Conservation (phyloP, 2,113 vertebrate genomes). For the Halichoerus grypus region DNA sequence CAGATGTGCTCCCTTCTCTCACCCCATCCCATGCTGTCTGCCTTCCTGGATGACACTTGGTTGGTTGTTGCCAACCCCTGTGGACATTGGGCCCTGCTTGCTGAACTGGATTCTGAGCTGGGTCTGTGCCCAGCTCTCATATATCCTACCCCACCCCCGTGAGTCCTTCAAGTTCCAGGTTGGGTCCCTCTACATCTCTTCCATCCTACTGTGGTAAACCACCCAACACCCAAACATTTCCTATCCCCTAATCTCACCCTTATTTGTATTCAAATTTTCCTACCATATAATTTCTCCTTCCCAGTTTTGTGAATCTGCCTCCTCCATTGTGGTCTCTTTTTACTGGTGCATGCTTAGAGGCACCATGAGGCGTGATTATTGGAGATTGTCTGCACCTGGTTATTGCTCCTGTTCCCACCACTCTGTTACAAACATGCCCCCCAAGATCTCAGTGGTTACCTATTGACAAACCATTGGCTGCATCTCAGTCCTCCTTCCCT, state of each 20-base stretch:
- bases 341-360: background rate
- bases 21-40: background rate
- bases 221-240: background rate
- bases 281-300: background rate
- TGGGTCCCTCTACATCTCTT: background rate
- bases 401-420: background rate
- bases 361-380: background rate
- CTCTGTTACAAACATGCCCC: background rate
- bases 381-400: too few relatives aligned
- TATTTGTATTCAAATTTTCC: background rate
- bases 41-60: background rate
- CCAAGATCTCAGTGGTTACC: background rate
- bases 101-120: background rate
- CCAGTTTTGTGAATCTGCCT: background rate
- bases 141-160: too few relatives aligned
- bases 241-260: background rate
- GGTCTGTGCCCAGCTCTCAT: background rate
- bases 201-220: background rate
- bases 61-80: background rate
- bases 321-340: background rate
- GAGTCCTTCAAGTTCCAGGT: background rate
- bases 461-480: background rate
- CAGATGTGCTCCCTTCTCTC: background rate
- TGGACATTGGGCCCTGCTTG: background rate
- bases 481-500: background rate